Percentiles rank a stretch among this genome's conserved stretches.
Conservation (phyloP, 2,888 invertebrate genomes). For the Standfussiana lucernea region DNA sequence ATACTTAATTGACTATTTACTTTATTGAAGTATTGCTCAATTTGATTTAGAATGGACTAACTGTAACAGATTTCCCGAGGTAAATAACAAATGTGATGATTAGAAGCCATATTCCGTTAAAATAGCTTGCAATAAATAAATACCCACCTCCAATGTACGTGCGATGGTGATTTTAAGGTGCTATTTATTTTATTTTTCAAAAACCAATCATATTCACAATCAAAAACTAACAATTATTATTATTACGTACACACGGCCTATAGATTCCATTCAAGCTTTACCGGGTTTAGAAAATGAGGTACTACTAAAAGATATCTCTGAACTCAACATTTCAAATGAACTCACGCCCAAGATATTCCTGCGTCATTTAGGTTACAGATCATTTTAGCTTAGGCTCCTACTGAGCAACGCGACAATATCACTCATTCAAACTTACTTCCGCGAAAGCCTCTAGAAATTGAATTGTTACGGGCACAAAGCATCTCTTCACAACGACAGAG, state of each 20-base stretch:
- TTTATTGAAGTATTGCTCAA: conserved; percentile 20
- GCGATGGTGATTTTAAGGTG: not conserved
- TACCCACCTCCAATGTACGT: not conserved
- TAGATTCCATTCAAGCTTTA: not conserved
- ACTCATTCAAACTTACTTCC: conserved; percentile 62
- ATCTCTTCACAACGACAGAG: conserved; percentile 76
- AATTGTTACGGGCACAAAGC: conserved; percentile 81
- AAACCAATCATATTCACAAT: not conserved
- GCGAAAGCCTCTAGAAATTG: conserved; percentile 80
- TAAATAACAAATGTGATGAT: not conserved
- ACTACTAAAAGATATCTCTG: not conserved
- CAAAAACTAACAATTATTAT: too few species aligned
- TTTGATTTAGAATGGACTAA: conserved; percentile 5
- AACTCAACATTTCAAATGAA: conserved; percentile 1
- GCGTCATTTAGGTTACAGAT: conserved; percentile 16
- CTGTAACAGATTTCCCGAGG: not conserved
- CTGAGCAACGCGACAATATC: conserved; percentile 54
- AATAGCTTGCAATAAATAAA: not conserved
- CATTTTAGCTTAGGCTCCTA: conserved; percentile 45
- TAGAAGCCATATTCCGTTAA: not conserved
- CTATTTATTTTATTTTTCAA: not conserved
- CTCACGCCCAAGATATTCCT: conserved; percentile 8
- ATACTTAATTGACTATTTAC: conserved; percentile 18
- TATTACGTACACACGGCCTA: not conserved
- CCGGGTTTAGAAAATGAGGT: not conserved